Conservation (phyloP, 2,113 vertebrate species). For the Bufo gargarizans region DNA sequence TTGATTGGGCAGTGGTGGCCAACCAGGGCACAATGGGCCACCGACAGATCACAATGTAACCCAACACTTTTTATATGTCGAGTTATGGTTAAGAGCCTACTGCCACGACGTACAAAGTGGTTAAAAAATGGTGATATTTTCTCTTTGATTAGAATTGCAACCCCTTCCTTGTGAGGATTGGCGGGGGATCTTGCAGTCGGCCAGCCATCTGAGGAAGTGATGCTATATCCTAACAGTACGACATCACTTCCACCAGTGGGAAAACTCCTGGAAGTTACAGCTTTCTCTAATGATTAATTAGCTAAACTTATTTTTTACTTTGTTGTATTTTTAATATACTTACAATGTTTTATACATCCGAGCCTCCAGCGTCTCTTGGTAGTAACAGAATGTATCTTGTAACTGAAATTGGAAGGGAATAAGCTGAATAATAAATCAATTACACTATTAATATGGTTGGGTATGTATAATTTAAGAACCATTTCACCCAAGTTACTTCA, state of each 20-base stretch:
- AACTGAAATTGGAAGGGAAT: not conserved
- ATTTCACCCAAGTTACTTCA: not conserved
- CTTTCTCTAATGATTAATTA: not conserved
- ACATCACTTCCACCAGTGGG: too few species aligned
- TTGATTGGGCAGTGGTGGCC: too few species aligned
- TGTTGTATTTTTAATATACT: not conserved
- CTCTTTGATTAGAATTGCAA: too few species aligned
- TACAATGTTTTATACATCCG: not conserved
- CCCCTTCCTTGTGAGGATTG: too few species aligned
- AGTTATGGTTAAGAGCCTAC: too few species aligned
- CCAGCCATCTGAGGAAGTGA: not conserved
- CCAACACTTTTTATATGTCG: too few species aligned
- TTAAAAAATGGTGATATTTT: too few species aligned
- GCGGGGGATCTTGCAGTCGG: not conserved
- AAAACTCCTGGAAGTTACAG: not conserved
- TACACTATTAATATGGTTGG: not conserved
- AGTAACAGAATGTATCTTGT: not conserved
- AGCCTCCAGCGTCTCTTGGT: not conserved
- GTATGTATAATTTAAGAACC: not conserved
- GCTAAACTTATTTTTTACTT: not conserved
- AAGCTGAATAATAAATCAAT: constrained; percentile 5
- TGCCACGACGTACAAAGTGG: too few species aligned
- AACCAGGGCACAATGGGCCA: too few species aligned
- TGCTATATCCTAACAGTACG: not conserved
- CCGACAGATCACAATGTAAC: too few species aligned